Evolutionary conservation across 2,797 vertebrate genomes (phyloP), one percentile per base, ranked within the genome.

Genomic region (Acipenser oxyrinchus): DNA sequence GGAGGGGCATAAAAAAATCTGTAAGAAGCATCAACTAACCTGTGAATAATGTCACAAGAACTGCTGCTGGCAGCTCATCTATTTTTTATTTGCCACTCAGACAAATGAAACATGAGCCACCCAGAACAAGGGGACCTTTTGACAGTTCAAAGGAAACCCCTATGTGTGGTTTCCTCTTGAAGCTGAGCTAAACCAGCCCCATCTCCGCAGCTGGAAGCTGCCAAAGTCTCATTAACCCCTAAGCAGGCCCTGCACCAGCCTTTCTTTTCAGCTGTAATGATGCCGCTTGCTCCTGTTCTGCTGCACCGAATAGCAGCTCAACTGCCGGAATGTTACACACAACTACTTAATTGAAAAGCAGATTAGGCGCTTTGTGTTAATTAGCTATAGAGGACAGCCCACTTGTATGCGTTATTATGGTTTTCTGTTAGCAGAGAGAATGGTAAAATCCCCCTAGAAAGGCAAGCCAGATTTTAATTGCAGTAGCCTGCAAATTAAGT

Each of bases 31-130:
- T 82, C 71, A 80, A 86, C 80, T 89, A 89, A 90, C 96, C 94
- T 94, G 90, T 91, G 93, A 96, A 97, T 98, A 97, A 97, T 96
- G 93, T 93, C 87, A 88, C 76, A 87, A 86, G 82, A 85, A 86
- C 84, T 89, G 93, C 87, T 93, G 93, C 92, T 97, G 94, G 93
- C 91, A 92, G 92, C 92, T 97, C 96, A 99, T 99, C 93, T 92
- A 99, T 99, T 94, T 98, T 99, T 99, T 90, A 99, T 99, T 91
- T 89, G 92, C 94, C 96, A 96, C 93, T 98, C 96, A 98, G 92
- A 98, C 93, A 97, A 98, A 97, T 96, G 94, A 95, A 98, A 98
- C 94, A 93, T 89, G 94, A 98, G 93, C 95, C 94, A 95, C 93
- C 93, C 91, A 90, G 94, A 96, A 99, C 94, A 97, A 95, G 94